Evolutionary conservation across 30 jellyfish, hydroid and myxozoan genomes (phyloP).

Genomic region (Hydractinia echinata): DNA sequence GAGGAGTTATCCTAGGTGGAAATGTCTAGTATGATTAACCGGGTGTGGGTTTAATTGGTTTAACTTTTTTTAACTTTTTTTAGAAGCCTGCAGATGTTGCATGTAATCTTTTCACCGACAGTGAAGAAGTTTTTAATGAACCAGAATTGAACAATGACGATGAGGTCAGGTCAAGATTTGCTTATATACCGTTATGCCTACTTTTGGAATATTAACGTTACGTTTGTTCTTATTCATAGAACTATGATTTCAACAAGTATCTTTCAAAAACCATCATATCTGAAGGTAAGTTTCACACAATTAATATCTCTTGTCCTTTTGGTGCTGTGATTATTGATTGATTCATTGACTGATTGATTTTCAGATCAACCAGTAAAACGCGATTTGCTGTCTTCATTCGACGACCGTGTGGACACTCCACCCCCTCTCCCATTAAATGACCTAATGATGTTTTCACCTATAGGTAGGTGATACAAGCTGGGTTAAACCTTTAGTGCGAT

Average conservation of each 20-base stretch:
- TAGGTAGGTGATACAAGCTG: background rate
- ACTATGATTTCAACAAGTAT: slow-evolving; percentile 22
- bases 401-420: background rate
- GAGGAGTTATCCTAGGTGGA: too few species aligned
- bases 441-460: slow-evolving; percentile 35
- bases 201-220: background rate
- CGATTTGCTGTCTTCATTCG: slow-evolving; percentile 21
- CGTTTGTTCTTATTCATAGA: background rate
- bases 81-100: slow-evolving; percentile 45
- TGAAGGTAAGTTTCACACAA: background rate
- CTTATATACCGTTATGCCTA: background rate
- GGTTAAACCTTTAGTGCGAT: too few species aligned
- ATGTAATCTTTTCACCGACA: slow-evolving; percentile 36
- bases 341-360: background rate
- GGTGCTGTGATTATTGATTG: background rate
- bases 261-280: slow-evolving; percentile 14
- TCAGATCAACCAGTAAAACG: slow-evolving; percentile 6
- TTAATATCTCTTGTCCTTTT: background rate
- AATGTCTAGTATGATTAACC: too few species aligned
- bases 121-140: background rate
- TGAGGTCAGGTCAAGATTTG: background rate
- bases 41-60: background rate
- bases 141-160: background rate
- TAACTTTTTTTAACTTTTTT: background rate
- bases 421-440: background rate